A percentile compares a stretch with the other conserved stretches of the same genome.
These are phyloP conservation scores for Melangyna quadrimaculata DNA, from an alignment of 2,888 invertebrate genomes.

Conservation along the genomic window DNA sequence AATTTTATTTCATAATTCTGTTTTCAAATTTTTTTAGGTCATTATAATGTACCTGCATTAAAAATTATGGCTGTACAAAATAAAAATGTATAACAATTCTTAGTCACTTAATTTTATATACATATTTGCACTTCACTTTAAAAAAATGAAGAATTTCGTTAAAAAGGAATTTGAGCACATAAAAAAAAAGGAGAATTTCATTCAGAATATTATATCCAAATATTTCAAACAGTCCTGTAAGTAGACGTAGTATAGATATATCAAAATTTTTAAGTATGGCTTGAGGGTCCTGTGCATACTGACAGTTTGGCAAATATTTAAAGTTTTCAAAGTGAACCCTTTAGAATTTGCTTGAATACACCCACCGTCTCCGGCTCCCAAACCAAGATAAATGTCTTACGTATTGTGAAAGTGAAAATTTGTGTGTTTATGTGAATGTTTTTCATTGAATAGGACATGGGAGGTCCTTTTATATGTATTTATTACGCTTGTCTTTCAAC, in stretches of 20 bases:
- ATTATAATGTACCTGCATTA: too few species aligned
- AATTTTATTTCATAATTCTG: too few species aligned
- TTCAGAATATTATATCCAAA: too few species aligned
- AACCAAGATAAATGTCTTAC: conserved; percentile 2
- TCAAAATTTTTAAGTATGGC: conserved; percentile 6
- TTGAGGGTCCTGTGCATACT: conserved; percentile 4
- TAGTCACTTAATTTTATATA: too few species aligned
- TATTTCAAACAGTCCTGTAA: not conserved
- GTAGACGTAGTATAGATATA: not conserved
- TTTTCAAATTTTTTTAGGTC: too few species aligned
- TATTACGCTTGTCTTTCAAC: conserved; percentile 50
- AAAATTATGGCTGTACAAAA: too few species aligned
- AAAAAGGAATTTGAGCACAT: too few species aligned
- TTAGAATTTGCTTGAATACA: not conserved
- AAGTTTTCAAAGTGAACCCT: not conserved
- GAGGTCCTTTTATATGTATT: conserved; percentile 38
- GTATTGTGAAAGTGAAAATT: conserved; percentile 4
- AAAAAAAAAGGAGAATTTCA: too few species aligned
- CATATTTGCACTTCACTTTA: too few species aligned
- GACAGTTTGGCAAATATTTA: conserved; percentile 15
- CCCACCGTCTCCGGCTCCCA: not conserved
- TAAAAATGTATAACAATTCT: too few species aligned
- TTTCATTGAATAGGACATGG: not conserved
- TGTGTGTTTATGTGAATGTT: conserved; percentile 36
- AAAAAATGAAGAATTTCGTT: too few species aligned